Base-by-base conservation (phyloP, 2,888 invertebrate species). In the Pediacus dermestoides region DNA sequence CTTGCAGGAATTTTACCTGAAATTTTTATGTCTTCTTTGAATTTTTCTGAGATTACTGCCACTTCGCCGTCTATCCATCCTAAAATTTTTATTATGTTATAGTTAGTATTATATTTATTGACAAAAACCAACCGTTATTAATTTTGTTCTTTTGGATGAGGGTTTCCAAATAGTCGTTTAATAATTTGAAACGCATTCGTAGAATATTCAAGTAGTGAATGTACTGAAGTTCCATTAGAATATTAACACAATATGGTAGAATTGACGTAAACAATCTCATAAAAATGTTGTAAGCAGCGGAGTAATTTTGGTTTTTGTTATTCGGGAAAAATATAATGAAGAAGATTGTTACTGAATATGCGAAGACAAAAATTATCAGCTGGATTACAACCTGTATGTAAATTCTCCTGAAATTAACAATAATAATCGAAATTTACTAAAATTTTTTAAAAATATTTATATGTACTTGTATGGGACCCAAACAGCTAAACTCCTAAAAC, bases 151-250 rank as follows among this genome's bases (percentile, higher is more conserved):
- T 51, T 25, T 42, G 31, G 4, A 44, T 48, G 6, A 58, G 28
- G 1, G 51, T 44, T 31, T 51, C 53, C 15, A 60, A 31, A 43
- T 57, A 55, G 37, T 53, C 45, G 38, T 58, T 58, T 10, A 58
- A 36, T 13, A 57, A 32, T 21, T 44, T 38, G 34, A 48, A 60
- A 32, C 57, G 36, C n/a, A 42, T 30, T 28, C 46, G 44, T 12
- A 57, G 28, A 10, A 58, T 45, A 32, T 52, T 40, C 4, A 58
- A 34, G 31, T 52, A 57, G 16, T 55, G 49, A 22, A 45, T 42
- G 30, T 58, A 60, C 21, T 58, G 55, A n/a, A 53, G 25, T 46
- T 58, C 53, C 50, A 57, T 53, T 7, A 55, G 22, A 10, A 54
- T 30, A 16, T 48, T 55, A 2, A 48, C 43, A 13, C 51, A 34